Evolutionary conservation across 1,140 invertebrate species (phyloP).

Genomic region (Myzus persicae): DNA sequence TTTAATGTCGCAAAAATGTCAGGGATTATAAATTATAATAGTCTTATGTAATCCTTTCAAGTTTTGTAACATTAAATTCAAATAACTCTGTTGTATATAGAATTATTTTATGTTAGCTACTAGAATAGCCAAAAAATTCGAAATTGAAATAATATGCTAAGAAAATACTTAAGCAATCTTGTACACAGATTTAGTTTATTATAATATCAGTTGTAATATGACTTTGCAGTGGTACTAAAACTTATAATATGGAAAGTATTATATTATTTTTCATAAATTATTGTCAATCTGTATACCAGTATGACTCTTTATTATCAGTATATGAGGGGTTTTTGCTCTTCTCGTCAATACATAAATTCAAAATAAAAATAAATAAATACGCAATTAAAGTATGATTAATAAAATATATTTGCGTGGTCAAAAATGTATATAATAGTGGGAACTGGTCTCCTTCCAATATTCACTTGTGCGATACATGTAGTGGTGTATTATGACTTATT

Average conservation of each 20-base stretch:
- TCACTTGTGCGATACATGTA: not conserved
- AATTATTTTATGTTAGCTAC: not conserved
- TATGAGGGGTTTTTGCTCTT: not conserved
- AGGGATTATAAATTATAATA: slow-evolving; percentile 36
- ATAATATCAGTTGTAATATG: not conserved
- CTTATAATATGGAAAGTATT: not conserved
- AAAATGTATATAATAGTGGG: not conserved
- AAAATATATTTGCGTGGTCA: not conserved
- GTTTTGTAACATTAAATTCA: slow-evolving; percentile 11
- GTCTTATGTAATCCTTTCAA: not conserved
- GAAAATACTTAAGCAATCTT: not conserved
- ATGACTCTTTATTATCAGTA: not conserved
- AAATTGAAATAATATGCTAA: not conserved
- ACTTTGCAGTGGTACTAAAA: not conserved
- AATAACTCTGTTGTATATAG: not conserved
- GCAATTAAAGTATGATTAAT: not conserved
- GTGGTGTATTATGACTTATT: not conserved
- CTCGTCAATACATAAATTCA: not conserved
- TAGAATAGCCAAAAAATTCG: not conserved
- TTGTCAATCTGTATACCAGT: not conserved
- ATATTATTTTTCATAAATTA: not conserved
- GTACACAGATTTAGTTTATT: not conserved
- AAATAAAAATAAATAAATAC: not conserved
- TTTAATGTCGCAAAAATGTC: slow-evolving; percentile 35
- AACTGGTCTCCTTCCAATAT: not conserved